Conservation (phyloP, 30 jellyfish, hydroid and myxozoan species). For the Pelagia noctiluca region DNA sequence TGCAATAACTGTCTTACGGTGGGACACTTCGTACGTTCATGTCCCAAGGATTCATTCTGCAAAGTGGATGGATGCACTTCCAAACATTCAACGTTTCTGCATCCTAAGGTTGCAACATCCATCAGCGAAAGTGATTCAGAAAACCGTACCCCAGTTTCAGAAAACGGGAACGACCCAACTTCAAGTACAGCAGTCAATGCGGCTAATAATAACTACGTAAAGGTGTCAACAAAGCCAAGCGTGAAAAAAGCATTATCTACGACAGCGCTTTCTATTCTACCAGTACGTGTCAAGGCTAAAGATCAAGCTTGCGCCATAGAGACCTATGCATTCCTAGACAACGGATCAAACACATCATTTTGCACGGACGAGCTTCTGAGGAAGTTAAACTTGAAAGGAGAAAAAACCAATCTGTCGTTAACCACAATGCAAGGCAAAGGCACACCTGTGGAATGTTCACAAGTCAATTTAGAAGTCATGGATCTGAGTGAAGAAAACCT, state of each 20-base stretch:
- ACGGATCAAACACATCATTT: constrained; percentile 45
- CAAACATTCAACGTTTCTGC: constrained; percentile 15
- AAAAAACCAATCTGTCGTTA: not conserved
- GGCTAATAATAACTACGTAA: not conserved
- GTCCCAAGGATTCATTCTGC: constrained; percentile 14
- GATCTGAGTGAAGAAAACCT: constrained; percentile 9
- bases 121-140: no score
- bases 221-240: not conserved
- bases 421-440: constrained; percentile 20
- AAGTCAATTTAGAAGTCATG: not conserved
- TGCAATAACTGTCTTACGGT: not conserved
- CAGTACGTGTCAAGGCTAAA: constrained; percentile 21
- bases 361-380: constrained; percentile 32
- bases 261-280: constrained; percentile 27
- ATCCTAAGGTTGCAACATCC: no score
- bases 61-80: not conserved
- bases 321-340: constrained; percentile 37
- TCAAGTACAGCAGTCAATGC: no score
- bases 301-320: constrained; percentile 2
- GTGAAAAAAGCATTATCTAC: not conserved
- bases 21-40: not conserved
- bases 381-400: constrained; percentile 14
- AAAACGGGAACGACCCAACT: no score
- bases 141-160: no score
- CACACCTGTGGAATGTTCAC: not conserved